Evolutionary conservation across 2,888 invertebrate genomes (phyloP), one percentile per base, ranked within the genome.

Genomic region (Bugula neritina): DNA sequence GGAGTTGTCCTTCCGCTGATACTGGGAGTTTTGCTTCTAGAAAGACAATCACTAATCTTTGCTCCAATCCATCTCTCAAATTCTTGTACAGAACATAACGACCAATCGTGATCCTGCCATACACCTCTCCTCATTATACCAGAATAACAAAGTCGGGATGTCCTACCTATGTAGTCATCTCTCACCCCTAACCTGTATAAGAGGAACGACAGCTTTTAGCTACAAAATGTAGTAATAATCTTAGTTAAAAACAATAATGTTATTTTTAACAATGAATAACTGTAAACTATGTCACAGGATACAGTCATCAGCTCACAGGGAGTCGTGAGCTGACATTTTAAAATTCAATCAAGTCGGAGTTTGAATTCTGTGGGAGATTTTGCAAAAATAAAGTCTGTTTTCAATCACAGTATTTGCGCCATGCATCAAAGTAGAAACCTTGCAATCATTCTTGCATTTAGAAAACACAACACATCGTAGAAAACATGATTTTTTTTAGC

Each of bases 91-190:
- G 69, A 31, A 43, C 72, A 72, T 1, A 31, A 21, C 1, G 72
- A 69, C 72, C 72, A 72, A 35, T 72, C 72, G n/a, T 70, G 63
- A 31, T 72, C 72, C 27, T 72, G 69, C 35, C 35, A 72, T 17
- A 72, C 69, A 1, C 72, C 72, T 31, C 52, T 5, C 63, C 72
- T 72, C 72, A 72, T 72, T 3, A 72, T 2, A n/a, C 72, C 70
- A 23, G 70, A 70, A 31, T 54, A 70, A 52, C 70, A 70, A 1
- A 70, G n/a, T 5, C 13, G 29, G 23, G 70, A 34, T 3, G 23
- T 70, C 35, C 43, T 23, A 13, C 70, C 70, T 43, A 43, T 52
- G 29, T 70, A 70, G 31, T 70, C 70, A 29, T 70, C 70, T 3
- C 35, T 29, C 27, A 70, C 70, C 17, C 70, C 70, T 5, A 70